Evolutionary conservation across 2,888 invertebrate genomes (phyloP), one percentile per base, ranked within the genome.

Genomic region (Parelbella ahira): DNA sequence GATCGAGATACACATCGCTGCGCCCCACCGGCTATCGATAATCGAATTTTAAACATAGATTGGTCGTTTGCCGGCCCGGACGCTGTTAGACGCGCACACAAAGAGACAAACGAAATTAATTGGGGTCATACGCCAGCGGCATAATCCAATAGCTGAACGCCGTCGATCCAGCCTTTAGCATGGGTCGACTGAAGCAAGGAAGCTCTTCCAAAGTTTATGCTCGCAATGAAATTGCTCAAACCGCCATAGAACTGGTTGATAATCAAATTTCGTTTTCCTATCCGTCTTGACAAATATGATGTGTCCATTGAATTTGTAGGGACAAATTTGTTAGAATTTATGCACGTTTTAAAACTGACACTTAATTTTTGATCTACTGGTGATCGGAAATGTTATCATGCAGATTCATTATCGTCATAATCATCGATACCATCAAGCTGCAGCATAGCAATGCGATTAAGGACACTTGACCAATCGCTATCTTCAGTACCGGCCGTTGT

Each of bases 81-180:
- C 68, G 74, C 63, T 71, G 71, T 76, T 74, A 75, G 76, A 54
- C 51, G 65, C 60, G 58, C 61, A 64, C 68, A 74, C 82, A 76
- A 77, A 82, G 80, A 78, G 68, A 79, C 80, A 81, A 81, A 84
- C 80, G 75, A 84, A 79, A 80, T 83, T 86, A 84, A 83, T 84
- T 77, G 72, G 59, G 74, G 70, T 68, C 76, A 79, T 81, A 68
- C 74, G 71, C 73, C 69, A 56, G 50, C 59, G 70, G 67, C 68
- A 63, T 83, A 84, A 83, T 80, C 72, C 70, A 83, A 84, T 84
- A 67, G 56, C 54, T 45, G 49, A 43, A 25, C 39, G 32, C 33
- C 55, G 53, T 54, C 58, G 47, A 53, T 53, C 59, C 56, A 53
- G 66, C 71, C 75, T 77, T 74, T 70, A 69, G 68, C 71, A 70